Base-by-base conservation (phyloP, 2,888 invertebrate species). In the Lathronympha strigana region DNA sequence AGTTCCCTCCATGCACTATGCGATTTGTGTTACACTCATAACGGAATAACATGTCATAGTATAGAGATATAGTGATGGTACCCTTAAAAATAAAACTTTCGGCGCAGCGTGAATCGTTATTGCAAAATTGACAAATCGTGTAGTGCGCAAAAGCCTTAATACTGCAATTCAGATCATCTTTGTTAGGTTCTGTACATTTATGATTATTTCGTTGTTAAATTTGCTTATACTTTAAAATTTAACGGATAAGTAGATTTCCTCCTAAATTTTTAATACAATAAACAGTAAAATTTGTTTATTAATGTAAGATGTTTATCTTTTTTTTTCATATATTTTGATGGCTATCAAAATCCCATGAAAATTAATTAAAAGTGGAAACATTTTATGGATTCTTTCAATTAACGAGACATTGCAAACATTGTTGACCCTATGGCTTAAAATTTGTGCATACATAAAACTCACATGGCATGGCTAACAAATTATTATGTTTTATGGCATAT, bases 181-280 rank as follows among this genome's bases (percentile, higher is more conserved):
- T 13, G 17, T 4, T 57, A 43, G 1, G n/a, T 57, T 21, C 21
- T 36, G 23, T 53, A 36, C 36, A 36, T 47, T 23, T 47, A 47
- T 23, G 21, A 25, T 13, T 47, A 57, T 31, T 57, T 57, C 57
- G 57, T 57, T 57, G 57, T 45, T 45, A 28, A 11, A 55, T 55
- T 19, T 45, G 28, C 36, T 53, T 45, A 40, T 40, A 15, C 9
- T 40, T 45, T 45, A 21, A 36, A n/a, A 5, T 13, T 36, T 36
- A 9, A 33, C 33, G 9, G 28, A 9, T 4, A 28, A 28, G 1
- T 5, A 28, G n/a, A n/a, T n/a, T n/a, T n/a, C n/a, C n/a, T n/a
- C n/a, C n/a, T n/a, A n/a, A n/a, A n/a, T n/a, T n/a, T n/a, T n/a
- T n/a, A n/a, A n/a, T n/a, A n/a, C n/a, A n/a, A n/a, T n/a, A n/a